Evolutionary conservation across 2,888 invertebrate genomes (phyloP).

Genomic region (Dusona sp.): DNA sequence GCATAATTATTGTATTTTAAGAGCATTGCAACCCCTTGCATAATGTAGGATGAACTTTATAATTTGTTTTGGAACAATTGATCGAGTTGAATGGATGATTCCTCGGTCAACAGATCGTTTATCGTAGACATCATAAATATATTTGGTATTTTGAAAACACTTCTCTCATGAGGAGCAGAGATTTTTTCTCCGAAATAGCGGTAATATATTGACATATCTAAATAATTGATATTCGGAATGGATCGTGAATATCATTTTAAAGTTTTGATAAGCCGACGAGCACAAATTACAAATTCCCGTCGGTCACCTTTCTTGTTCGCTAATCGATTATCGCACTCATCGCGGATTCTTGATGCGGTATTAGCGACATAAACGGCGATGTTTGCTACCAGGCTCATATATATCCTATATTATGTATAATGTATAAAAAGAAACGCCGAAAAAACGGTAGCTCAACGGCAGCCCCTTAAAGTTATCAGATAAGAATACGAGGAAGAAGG

Average conservation of each 20-base stretch:
- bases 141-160: background rate
- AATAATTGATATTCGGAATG: constrained; percentile 12
- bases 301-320: constrained; percentile 48
- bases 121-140: background rate
- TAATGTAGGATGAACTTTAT: background rate
- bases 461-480: constrained; percentile 47
- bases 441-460: constrained; percentile 53
- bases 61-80: background rate
- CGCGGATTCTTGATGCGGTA: constrained; percentile 21
- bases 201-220: background rate
- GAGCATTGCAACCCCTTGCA: background rate
- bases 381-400: constrained; percentile 1
- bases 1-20: background rate
- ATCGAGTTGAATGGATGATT: background rate
- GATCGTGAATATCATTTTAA: constrained; percentile 11
- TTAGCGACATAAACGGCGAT: constrained; percentile 38
- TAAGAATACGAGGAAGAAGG: constrained; percentile 12
- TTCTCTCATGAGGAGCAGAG: constrained; percentile 8
- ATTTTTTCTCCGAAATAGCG: constrained; percentile 3
- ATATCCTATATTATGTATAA: background rate
- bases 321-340: constrained; percentile 54
- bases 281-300: constrained; percentile 32
- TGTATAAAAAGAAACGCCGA: background rate
- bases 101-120: background rate
- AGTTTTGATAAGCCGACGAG: constrained; percentile 7